Evolutionary conservation across 2,888 invertebrate species (phyloP).

Genomic region (Ernsta delagoae): DNA sequence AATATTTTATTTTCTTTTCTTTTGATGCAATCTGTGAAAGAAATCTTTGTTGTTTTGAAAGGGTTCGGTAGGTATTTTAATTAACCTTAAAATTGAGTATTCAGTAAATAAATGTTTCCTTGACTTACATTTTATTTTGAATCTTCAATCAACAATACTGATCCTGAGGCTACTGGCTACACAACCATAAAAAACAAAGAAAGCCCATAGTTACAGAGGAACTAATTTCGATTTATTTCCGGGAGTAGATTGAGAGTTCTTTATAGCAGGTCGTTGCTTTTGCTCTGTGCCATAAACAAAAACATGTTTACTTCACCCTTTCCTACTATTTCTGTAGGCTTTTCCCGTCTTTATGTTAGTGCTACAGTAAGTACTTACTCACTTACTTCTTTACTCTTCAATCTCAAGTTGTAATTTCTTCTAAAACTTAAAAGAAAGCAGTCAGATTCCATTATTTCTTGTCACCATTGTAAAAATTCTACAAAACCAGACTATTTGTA

Average conservation of each 20-base stretch:
- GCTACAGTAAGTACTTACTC: not conserved
- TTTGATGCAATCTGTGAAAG: slow-evolving; percentile 7
- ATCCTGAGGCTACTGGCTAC: not conserved
- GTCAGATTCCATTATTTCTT: no score
- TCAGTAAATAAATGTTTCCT: no score
- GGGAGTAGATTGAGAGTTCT: slow-evolving; percentile 10
- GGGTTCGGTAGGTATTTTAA: not conserved
- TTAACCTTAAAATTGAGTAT: not conserved
- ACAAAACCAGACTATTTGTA: no score
- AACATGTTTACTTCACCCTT: slow-evolving; percentile 24
- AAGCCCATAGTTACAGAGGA: slow-evolving; percentile 5
- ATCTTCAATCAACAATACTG: not conserved
- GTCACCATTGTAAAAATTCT: no score
- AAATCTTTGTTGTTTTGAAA: slow-evolving; percentile 2
- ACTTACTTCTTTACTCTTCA: not conserved
- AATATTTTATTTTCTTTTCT: slow-evolving; percentile 3
- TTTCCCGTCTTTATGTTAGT: slow-evolving; percentile 20
- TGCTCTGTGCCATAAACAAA: slow-evolving; percentile 16
- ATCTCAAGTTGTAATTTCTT: not conserved
- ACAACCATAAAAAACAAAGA: slow-evolving; percentile 4
- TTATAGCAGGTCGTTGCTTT: slow-evolving; percentile 6
- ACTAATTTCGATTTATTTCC: slow-evolving; percentile 23
- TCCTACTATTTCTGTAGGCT: not conserved
- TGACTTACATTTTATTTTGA: not conserved
- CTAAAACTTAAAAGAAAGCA: not conserved